Percentiles rank a stretch among this genome's conserved stretches.
These are phyloP conservation scores for Torymus texanus DNA, from an alignment of 2,888 invertebrate genomes.

Conservation along the genomic window DNA sequence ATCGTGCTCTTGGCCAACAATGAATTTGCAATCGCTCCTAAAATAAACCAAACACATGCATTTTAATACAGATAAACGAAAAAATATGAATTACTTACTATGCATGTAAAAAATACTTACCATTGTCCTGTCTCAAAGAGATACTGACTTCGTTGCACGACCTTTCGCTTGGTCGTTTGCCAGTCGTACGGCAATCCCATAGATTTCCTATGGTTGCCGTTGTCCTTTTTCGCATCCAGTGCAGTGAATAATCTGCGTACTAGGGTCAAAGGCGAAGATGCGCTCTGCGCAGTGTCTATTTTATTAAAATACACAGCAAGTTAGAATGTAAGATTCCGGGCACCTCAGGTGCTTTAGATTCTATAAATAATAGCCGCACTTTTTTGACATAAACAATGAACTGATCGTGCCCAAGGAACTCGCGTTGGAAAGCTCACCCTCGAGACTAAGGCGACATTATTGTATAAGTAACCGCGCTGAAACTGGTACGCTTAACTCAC, in stretches of 20 bases:
- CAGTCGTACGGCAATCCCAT: conserved; percentile 83
- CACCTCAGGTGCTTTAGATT: conserved; percentile 30
- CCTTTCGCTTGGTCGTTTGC: conserved; percentile 84
- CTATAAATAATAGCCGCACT: conserved; percentile 40
- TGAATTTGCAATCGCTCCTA: conserved; percentile 85
- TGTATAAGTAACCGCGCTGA: too few species aligned
- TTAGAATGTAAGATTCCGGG: conserved; percentile 27
- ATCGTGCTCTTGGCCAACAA: conserved; percentile 87
- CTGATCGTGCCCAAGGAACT: too few species aligned
- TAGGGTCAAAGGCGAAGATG: neutral
- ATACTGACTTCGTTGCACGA: conserved; percentile 85
- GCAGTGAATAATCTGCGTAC: neutral
- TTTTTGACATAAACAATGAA: conserved; percentile 49
- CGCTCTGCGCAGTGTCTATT: neutral
- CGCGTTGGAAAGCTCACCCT: neutral
- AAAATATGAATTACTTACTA: neutral
- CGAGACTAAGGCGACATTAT: conserved; percentile 15
- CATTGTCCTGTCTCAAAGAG: conserved; percentile 87
- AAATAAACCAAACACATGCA: neutral
- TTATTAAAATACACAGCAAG: neutral
- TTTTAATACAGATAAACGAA: neutral
- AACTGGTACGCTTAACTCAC: too few species aligned
- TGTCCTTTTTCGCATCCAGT: conserved; percentile 45
- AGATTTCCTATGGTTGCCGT: conserved; percentile 33
- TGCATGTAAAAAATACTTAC: conserved; percentile 66